These are phyloP conservation scores for Leptopilina drosophilae DNA, from an alignment of 2,888 invertebrate genomes.

Conservation along the genomic window DNA sequence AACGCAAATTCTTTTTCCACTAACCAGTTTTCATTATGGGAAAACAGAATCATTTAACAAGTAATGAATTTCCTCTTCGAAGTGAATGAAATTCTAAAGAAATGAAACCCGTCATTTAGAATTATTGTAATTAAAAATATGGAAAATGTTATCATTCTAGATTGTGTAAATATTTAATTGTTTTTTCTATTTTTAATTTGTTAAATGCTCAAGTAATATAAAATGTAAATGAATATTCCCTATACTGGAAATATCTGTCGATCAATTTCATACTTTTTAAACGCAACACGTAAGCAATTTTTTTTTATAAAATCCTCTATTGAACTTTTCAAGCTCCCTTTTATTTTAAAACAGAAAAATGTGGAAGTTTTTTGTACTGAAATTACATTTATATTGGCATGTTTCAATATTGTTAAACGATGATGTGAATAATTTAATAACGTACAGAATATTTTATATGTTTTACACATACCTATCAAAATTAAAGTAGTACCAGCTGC, in stretches of 20 bases:
- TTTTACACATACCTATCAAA: too few species aligned
- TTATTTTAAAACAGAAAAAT: neutral
- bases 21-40: neutral
- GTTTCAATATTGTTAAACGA: too few species aligned
- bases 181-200: neutral
- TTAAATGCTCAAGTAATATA: neutral
- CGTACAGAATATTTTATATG: too few species aligned
- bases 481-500: too few species aligned
- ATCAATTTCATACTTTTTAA: neutral
- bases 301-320: neutral
- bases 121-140: neutral
- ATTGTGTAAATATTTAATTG: neutral
- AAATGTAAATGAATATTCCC: neutral
- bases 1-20: neutral
- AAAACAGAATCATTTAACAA: neutral
- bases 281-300: neutral
- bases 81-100: neutral
- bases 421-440: too few species aligned
- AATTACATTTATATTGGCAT: too few species aligned
- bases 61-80: neutral
- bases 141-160: neutral
- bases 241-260: neutral
- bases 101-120: neutral
- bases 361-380: too few species aligned
- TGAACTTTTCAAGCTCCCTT: neutral